Percentiles rank a stretch among this genome's conserved stretches.
These are phyloP conservation scores for Anolis carolinensis DNA, from an alignment of 2,113 vertebrate species.

Conservation along the genomic window DNA sequence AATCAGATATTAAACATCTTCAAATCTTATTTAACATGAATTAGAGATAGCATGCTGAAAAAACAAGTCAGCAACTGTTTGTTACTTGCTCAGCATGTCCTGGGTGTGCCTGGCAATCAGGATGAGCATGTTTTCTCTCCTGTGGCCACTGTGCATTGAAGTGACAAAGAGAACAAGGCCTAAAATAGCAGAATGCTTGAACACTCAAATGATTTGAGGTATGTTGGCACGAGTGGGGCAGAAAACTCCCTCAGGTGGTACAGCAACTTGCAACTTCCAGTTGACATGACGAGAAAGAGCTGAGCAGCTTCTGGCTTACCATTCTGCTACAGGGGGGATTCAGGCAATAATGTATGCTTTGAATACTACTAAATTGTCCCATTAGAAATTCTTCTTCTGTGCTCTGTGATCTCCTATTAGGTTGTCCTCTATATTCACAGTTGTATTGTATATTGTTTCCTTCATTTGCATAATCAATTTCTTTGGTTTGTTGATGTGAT, in stretches of 20 bases:
- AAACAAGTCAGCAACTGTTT: background rate
- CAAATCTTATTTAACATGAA: background rate
- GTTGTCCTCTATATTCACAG: too few species aligned
- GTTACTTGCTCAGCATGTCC: background rate
- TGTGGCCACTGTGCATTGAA: background rate
- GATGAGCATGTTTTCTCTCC: background rate
- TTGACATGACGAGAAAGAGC: background rate
- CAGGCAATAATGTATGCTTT: too few species aligned
- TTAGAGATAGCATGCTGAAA: background rate
- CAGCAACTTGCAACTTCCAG: background rate
- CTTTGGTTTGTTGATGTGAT: too few species aligned
- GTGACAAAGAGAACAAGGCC: background rate
- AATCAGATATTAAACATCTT: background rate
- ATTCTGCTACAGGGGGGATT: too few species aligned
- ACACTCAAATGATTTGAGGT: background rate
- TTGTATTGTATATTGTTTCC: too few species aligned
- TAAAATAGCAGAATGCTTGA: background rate
- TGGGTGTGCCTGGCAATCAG: background rate
- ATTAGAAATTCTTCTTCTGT: too few species aligned
- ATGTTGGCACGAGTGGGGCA: background rate
- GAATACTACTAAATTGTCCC: too few species aligned
- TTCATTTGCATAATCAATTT: too few species aligned
- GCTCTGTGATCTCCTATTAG: too few species aligned
- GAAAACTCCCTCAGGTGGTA: background rate
- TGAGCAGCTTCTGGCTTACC: background rate